These are phyloP conservation scores for Trissolcus brochymenae DNA, from an alignment of 2,888 invertebrate species.

Conservation along the genomic window DNA sequence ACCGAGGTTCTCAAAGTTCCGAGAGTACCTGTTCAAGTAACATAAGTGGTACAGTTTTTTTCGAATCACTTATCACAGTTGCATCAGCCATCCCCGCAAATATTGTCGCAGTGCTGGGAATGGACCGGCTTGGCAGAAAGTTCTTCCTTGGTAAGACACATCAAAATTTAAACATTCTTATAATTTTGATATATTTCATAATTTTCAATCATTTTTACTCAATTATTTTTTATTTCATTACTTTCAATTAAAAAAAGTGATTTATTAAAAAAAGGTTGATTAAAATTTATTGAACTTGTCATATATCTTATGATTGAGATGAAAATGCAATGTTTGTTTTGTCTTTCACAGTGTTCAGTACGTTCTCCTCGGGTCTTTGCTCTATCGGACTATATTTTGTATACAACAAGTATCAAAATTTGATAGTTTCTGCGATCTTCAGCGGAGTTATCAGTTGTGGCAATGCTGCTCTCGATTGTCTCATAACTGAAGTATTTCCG, in stretches of 20 bases:
- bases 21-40: constrained; percentile 81
- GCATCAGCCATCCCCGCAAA: constrained; percentile 92
- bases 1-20: constrained; percentile 81
- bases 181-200: no score
- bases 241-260: background rate
- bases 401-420: constrained; percentile 88
- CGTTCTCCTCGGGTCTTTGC: constrained; percentile 89
- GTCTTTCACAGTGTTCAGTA: constrained; percentile 85
- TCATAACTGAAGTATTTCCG: constrained; percentile 95
- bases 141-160: constrained; percentile 83
- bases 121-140: constrained; percentile 91
- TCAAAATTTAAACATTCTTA: no score
- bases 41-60: constrained; percentile 88
- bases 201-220: no score
- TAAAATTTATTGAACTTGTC: background rate
- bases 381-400: constrained; percentile 91
- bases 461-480: constrained; percentile 92
- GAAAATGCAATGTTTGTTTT: background rate
- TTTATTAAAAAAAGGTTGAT: background rate
- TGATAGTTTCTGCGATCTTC: constrained; percentile 89
- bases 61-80: constrained; percentile 91
- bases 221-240: background rate
- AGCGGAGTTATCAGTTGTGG: constrained; percentile 93
- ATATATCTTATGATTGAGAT: background rate
- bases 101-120: constrained; percentile 87